phyloP scores from a whole-genome alignment of 1,140 invertebrate species.

The Heliothis subflexa region DNA sequence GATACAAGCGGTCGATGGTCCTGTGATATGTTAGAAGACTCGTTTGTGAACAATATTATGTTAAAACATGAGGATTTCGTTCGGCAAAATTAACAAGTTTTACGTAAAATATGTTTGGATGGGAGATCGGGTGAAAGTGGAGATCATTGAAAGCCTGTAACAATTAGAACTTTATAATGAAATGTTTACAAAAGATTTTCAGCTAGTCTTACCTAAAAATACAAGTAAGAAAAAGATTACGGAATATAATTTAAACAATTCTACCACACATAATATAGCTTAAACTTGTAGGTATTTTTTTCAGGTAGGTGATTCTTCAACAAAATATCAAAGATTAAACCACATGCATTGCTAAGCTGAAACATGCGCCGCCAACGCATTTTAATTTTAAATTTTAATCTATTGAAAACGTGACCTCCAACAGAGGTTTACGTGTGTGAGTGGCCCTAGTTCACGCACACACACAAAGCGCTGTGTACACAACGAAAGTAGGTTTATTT shows the following conservation, averaged over 20 bases:
- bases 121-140: not conserved
- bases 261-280: not conserved
- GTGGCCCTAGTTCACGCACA: slow-evolving; percentile 66
- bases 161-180: not conserved
- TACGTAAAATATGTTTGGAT: not conserved
- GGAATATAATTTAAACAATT: not conserved
- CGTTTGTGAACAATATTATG: slow-evolving; percentile 38
- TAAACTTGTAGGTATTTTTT: not conserved
- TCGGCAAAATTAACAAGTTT: not conserved
- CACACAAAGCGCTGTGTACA: slow-evolving; percentile 64
- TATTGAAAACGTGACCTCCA: slow-evolving; percentile 75
- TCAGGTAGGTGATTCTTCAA: no score
- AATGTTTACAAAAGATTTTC: not conserved
- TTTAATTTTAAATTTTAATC: slow-evolving; percentile 53
- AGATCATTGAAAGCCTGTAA: not conserved
- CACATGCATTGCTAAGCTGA: slow-evolving; percentile 27
- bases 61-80: slow-evolving; percentile 37
- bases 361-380: slow-evolving; percentile 27
- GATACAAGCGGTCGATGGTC: slow-evolving; percentile 80
- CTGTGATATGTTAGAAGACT: slow-evolving; percentile 59
- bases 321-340: not conserved
- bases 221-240: not conserved
- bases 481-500: slow-evolving; percentile 86
- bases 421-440: slow-evolving; percentile 60
- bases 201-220: not conserved